Evolutionary conservation across 2,113 vertebrate genomes (phyloP).

Genomic region (Eudyptes chrysolophus): DNA sequence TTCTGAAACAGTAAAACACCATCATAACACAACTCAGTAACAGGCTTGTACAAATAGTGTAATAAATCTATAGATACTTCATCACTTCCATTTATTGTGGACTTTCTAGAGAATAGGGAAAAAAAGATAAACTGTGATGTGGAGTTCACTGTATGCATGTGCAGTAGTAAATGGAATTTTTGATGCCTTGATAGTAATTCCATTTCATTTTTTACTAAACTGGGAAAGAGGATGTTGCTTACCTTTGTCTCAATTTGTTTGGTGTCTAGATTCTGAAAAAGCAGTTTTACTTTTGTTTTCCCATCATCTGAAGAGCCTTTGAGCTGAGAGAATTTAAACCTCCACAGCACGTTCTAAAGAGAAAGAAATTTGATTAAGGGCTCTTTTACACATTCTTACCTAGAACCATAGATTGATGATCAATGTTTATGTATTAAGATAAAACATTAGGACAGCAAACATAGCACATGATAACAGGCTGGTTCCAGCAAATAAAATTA

Average conservation of each 20-base stretch:
- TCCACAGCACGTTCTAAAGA: constrained; percentile 85
- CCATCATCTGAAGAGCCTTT: constrained; percentile 96
- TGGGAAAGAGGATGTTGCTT: not conserved
- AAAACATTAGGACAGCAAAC: not conserved
- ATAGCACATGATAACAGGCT: not conserved
- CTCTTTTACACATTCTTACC: not conserved
- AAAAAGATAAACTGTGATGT: not conserved
- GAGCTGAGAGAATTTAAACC: constrained; percentile 93
- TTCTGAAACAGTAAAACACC: not conserved
- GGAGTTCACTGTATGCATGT: not conserved
- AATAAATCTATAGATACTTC: not conserved
- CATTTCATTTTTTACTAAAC: not conserved
- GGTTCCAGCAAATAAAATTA: not conserved
- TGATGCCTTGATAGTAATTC: not conserved
- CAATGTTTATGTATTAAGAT: not conserved
- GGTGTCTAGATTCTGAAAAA: constrained; percentile 89
- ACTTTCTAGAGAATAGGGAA: not conserved
- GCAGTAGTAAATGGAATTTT: not conserved
- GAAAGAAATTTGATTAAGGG: not conserved
- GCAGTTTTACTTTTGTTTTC: constrained; percentile 89
- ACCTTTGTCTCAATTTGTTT: constrained; percentile 96
- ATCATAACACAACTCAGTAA: not conserved
- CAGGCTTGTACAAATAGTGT: not conserved
- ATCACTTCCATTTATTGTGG: not conserved
- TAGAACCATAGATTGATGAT: not conserved